Conservation (phyloP, 2,113 vertebrate genomes). For the Onychostruthus taczanowskii region DNA sequence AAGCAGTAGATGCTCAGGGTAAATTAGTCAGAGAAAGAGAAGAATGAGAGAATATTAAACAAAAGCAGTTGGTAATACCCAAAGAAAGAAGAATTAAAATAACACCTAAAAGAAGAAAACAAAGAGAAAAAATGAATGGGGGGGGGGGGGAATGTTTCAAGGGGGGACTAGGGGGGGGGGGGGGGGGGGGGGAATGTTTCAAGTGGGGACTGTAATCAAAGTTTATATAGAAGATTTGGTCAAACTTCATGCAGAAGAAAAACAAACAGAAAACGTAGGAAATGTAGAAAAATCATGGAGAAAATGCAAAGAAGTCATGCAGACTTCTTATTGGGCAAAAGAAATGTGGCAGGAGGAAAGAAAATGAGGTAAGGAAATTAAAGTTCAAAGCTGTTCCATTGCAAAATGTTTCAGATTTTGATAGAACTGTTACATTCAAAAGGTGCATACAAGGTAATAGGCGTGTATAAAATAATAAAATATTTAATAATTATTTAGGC, state of each 20-base stretch:
- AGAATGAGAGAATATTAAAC: background rate
- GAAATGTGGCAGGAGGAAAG: background rate
- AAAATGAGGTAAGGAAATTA: background rate
- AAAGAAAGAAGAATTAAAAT: background rate
- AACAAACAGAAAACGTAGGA: background rate
- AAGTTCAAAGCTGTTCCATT: background rate
- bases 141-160: background rate
- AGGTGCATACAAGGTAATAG: background rate
- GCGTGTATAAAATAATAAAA: background rate
- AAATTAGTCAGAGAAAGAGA: background rate
- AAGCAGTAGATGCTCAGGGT: background rate
- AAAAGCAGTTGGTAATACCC: background rate
- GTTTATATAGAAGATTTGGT: background rate
- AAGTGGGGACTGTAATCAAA: background rate
- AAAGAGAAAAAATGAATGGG: background rate
- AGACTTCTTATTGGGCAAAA: background rate
- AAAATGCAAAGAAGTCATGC: background rate
- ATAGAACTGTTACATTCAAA: background rate
- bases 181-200: background rate
- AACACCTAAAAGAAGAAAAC: background rate
- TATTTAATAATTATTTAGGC: background rate
- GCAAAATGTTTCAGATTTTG: background rate
- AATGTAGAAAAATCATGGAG: background rate
- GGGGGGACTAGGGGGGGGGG: rapidly evolving
- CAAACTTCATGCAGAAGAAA: background rate